These are phyloP conservation scores for Drosophila testacea DNA, from an alignment of 2,888 invertebrate genomes.

Conservation along the genomic window DNA sequence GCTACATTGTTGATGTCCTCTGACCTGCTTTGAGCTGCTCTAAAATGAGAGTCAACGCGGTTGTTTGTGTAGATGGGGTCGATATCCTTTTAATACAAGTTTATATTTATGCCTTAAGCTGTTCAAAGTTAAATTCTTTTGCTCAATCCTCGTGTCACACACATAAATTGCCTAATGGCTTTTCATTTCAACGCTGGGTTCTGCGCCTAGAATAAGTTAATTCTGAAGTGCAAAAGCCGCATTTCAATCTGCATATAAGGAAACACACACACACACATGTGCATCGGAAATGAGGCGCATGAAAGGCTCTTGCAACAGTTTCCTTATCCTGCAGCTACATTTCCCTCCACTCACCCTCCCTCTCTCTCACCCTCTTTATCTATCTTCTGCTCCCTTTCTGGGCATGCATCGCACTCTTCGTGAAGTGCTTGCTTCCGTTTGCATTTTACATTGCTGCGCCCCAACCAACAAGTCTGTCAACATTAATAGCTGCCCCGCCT, in stretches of 20 bases:
- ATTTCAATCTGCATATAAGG: conserved; percentile 45
- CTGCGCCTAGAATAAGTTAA: conserved; percentile 53
- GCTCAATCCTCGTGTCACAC: not conserved
- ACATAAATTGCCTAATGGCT: conserved; percentile 38
- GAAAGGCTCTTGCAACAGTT: conserved; percentile 47
- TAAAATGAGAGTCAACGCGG: not conserved
- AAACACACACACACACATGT: conserved; percentile 3
- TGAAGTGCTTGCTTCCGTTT: conserved; percentile 66
- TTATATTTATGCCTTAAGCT: conserved; percentile 6
- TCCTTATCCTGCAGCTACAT: conserved; percentile 40
- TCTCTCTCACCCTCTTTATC: not conserved
- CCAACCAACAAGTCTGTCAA: conserved; percentile 55
- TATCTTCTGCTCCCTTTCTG: not conserved
- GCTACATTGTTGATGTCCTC: conserved; percentile 20
- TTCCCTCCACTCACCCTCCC: not conserved
- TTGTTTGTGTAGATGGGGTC: conserved; percentile 19
- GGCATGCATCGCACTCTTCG: conserved; percentile 7
- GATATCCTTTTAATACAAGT: conserved; percentile 38
- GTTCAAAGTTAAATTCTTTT: conserved; percentile 11
- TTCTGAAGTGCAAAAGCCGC: conserved; percentile 54
- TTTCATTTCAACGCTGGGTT: conserved; percentile 43
- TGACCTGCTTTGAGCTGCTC: conserved; percentile 13
- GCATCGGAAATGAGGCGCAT: conserved; percentile 59
- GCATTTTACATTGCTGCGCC: conserved; percentile 49
- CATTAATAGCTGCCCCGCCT: conserved; percentile 57